Evolutionary conservation across 2,113 vertebrate species (phyloP), one percentile per base, ranked within the genome.

Genomic region (Cathartes aura): DNA sequence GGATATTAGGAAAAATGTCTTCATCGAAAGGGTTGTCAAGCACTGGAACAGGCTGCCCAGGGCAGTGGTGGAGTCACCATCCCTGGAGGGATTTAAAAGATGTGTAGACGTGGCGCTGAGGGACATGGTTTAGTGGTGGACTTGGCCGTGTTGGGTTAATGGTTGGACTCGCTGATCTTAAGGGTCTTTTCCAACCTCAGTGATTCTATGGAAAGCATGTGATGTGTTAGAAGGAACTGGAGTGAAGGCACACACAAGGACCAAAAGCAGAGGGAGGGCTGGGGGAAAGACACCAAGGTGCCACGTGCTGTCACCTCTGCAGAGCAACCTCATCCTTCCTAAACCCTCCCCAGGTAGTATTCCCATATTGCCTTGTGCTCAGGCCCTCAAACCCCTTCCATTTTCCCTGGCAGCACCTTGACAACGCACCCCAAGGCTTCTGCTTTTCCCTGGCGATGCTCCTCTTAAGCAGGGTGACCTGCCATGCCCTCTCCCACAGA

Each of bases 71-170:
- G 19, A 17, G 14, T 38, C n/a, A 4, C 62, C 29, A 8, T 5
- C 42, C 32, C 58, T 16, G 42, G 29, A 7, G 34, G 53, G 4
- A 5, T 81, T 53, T 38, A 3, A 29, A 42, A 43, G 22, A 17
- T 0, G 0, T 3, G 43, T 12, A 15, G 15, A 21, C 1, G 17
- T 32, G 45, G 62, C 8, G 12, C 48, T 8, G 6, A 26, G 73
- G 40, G 67, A 71, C 29, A 2, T 1, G 45, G 53, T 6, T 5
- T 14, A 29, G 50, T 3, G 43, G 15, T 43, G 43, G 66, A 4
- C 43, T 73, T 1, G 45, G 55, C 67, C 70, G 38, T 3, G 60
- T 9, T n/a, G 16, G 43, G 43, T 15, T 30, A 3, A 36, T 1
- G 2, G 27, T 0, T 40, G 45, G 47, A 26, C 18, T 30, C 2